These are phyloP conservation scores for Chaetodon auriga DNA, from an alignment of 2,113 vertebrate species.

Conservation along the genomic window DNA sequence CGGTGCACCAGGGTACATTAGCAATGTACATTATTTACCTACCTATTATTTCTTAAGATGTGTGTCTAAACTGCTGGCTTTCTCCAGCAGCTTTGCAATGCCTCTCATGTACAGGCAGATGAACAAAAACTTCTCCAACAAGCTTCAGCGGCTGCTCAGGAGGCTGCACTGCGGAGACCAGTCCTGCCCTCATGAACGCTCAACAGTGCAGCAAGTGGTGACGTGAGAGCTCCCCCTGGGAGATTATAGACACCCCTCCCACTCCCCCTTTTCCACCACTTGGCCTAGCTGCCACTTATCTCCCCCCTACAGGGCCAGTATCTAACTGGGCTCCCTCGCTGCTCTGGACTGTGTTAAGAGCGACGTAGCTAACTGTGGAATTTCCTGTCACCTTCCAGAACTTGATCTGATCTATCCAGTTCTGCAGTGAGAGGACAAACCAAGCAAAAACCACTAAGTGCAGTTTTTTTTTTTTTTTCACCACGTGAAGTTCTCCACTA, in stretches of 20 bases:
- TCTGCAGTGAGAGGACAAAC: constrained; percentile 54
- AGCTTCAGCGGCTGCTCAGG: constrained; percentile 89
- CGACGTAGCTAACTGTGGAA: constrained; percentile 68
- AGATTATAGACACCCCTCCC: not conserved
- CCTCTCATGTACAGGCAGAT: constrained; percentile 94
- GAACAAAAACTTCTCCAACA: constrained; percentile 93
- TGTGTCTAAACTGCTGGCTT: constrained; percentile 91
- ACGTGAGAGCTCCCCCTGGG: constrained; percentile 75
- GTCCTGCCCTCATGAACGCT: constrained; percentile 87
- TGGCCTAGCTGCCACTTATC: constrained; percentile 69
- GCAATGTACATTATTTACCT: constrained; percentile 74
- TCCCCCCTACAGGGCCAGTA: constrained; percentile 58
- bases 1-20: constrained; percentile 76
- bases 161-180: constrained; percentile 88
- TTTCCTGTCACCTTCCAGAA: constrained; percentile 71
- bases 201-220: constrained; percentile 89
- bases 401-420: constrained; percentile 54
- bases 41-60: constrained; percentile 87
- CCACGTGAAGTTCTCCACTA: constrained; percentile 54
- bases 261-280: constrained; percentile 11
- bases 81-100: constrained; percentile 92
- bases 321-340: constrained; percentile 47
- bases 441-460: constrained; percentile 83
- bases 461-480: constrained; percentile 50
- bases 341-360: constrained; percentile 70